phyloP scores from a whole-genome alignment of 2,888 invertebrate genomes.

The Lampropteryx suffumata region DNA sequence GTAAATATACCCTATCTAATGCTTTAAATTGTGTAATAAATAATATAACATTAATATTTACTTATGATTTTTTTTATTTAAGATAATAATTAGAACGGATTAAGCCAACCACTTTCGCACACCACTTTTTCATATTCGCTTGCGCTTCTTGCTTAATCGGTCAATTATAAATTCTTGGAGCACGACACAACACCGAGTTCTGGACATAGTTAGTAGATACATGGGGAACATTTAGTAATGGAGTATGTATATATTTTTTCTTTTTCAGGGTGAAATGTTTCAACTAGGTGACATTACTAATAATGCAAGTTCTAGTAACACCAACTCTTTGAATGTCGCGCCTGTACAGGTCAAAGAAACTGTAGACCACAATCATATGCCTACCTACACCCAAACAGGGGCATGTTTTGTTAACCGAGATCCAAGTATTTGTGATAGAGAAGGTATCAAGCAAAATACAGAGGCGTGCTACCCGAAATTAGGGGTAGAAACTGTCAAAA shows the following conservation, averaged over 20 bases:
- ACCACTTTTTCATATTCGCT: too few relatives aligned
- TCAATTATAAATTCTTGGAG: neutral
- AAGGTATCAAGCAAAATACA: neutral
- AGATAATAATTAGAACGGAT: too few relatives aligned
- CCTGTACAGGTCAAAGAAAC: neutral
- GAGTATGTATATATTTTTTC: neutral
- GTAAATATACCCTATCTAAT: neutral
- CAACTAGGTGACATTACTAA: neutral
- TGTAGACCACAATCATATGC: neutral
- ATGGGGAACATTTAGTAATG: too few relatives aligned
- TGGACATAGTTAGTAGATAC: too few relatives aligned
- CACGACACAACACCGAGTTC: too few relatives aligned
- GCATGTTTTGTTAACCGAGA: neutral
- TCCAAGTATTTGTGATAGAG: neutral
- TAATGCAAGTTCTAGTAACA: neutral
- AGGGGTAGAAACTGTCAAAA: neutral
- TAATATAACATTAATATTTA: too few relatives aligned
- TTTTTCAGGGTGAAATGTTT: conserved; percentile 8
- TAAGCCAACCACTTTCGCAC: too few relatives aligned
- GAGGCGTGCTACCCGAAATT: neutral
- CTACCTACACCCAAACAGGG: neutral
- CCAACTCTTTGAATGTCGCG: neutral
- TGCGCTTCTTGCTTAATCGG: too few relatives aligned
- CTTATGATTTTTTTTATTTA: too few relatives aligned
- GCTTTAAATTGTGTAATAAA: too few relatives aligned